phyloP scores from a whole-genome alignment of 2,797 vertebrate genomes.

The Melanotaenia pygmaea region DNA sequence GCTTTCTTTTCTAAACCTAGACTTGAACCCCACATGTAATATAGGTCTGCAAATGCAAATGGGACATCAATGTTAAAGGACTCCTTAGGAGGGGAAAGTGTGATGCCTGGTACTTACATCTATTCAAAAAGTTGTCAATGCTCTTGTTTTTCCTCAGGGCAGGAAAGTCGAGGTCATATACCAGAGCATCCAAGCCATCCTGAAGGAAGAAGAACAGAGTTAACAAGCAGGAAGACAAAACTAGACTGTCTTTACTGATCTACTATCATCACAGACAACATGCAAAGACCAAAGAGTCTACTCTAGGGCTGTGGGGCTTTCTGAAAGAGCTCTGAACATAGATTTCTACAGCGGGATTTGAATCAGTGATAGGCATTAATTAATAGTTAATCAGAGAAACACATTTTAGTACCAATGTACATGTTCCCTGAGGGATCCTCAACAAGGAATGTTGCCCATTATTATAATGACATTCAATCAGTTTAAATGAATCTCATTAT shows the following conservation, averaged over 20 bases:
- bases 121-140: slow-evolving; percentile 99
- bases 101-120: slow-evolving; percentile 90
- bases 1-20: slow-evolving; percentile 55
- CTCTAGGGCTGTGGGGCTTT: not conserved
- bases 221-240: slow-evolving; percentile 32
- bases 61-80: slow-evolving; percentile 19
- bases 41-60: slow-evolving; percentile 39
- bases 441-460: not conserved
- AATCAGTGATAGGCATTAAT: slow-evolving; percentile 23
- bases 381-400: not conserved
- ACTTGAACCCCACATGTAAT: slow-evolving; percentile 33
- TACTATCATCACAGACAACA: slow-evolving; percentile 12
- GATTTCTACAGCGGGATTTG: not conserved
- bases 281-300: slow-evolving; percentile 6
- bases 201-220: slow-evolving; percentile 67
- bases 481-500: not conserved
- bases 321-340: not conserved
- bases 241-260: not conserved
- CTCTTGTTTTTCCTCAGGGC: slow-evolving; percentile 99
- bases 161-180: slow-evolving; percentile 99
- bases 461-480: not conserved
- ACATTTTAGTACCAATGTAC: not conserved
- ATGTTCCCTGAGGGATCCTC: not conserved
- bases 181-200: slow-evolving; percentile 98
- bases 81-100: slow-evolving; percentile 2